A percentile compares a stretch with the other conserved stretches of the same genome.
These are phyloP conservation scores for Varecia variegata DNA, from an alignment of 2,797 vertebrate genomes.

Conservation along the genomic window DNA sequence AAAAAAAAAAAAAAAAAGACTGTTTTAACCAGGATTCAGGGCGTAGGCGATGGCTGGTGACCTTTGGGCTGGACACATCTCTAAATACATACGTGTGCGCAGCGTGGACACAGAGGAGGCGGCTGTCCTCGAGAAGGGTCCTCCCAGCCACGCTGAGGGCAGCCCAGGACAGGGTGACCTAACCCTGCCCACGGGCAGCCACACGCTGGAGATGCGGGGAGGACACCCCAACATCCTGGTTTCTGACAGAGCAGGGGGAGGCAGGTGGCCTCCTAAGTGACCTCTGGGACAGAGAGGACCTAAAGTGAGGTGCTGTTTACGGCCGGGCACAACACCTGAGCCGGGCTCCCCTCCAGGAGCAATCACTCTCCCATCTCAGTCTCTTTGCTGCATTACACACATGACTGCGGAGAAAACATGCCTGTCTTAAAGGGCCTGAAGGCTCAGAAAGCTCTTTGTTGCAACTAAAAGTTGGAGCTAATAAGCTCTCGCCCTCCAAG, in stretches of 20 bases:
- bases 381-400: background rate
- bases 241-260: background rate
- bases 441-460: background rate
- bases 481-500: too few species aligned
- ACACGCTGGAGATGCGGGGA: fast-evolving
- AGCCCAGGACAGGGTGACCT: background rate
- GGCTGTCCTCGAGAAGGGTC: background rate
- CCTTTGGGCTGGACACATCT: fast-evolving
- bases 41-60: background rate
- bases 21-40: background rate
- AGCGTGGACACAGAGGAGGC: fast-evolving
- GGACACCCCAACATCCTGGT: background rate
- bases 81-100: background rate
- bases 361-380: too few species aligned
- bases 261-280: background rate
- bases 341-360: too few species aligned
- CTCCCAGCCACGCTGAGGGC: too few species aligned
- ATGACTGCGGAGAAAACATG: background rate
- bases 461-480: background rate
- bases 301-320: background rate
- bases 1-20: too few species aligned
- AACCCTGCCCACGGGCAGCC: background rate
- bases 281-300: background rate
- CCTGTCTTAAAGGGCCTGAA: background rate
- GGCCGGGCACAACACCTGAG: background rate